These are phyloP conservation scores for Agelas oroides DNA, from an alignment of 37 sponge, comb jelly and placozoan species.

Conservation along the genomic window DNA sequence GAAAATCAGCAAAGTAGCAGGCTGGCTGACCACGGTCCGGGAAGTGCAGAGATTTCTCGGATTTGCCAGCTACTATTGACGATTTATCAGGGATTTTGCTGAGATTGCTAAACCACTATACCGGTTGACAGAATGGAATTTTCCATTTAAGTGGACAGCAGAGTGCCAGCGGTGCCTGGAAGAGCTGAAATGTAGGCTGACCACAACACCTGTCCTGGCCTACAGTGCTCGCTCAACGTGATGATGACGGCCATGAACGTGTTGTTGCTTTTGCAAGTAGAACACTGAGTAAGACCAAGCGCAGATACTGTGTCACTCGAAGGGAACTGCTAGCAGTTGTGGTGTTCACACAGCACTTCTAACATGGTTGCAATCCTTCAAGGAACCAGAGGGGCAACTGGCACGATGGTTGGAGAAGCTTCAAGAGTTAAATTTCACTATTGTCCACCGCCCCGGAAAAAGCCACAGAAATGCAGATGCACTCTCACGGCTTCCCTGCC, in stretches of 20 bases:
- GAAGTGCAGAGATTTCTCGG: constrained; percentile 51
- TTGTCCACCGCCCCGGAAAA: constrained; percentile 24
- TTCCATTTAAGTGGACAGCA: constrained; percentile 22
- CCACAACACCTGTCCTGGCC: constrained; percentile 20
- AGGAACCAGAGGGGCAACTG: constrained; percentile 34
- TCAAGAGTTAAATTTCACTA: constrained; percentile 35
- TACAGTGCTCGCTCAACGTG: constrained; percentile 9
- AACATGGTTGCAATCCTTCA: constrained; percentile 23
- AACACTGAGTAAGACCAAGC: constrained; percentile 24
- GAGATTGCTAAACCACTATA: constrained; percentile 38
- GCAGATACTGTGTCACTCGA: constrained; percentile 40
- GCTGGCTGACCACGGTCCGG: constrained; percentile 26
- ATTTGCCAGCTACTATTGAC: constrained; percentile 43
- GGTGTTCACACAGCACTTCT: constrained; percentile 28
- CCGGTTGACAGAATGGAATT: constrained; percentile 13
- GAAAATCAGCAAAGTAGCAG: constrained; percentile 13
- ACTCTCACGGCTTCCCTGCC: constrained; percentile 17
- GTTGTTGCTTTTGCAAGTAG: constrained; percentile 31
- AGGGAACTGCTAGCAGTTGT: constrained; percentile 36
- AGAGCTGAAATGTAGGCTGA: constrained; percentile 5
- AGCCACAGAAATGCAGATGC: constrained; percentile 38
- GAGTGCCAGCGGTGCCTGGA: constrained; percentile 31
- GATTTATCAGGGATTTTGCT: constrained; percentile 38
- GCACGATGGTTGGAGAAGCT: constrained; percentile 38
- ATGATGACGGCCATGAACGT: constrained; percentile 17